Base-by-base conservation (phyloP, 2,888 invertebrate genomes). In the Drosophila austrosaltans region DNA sequence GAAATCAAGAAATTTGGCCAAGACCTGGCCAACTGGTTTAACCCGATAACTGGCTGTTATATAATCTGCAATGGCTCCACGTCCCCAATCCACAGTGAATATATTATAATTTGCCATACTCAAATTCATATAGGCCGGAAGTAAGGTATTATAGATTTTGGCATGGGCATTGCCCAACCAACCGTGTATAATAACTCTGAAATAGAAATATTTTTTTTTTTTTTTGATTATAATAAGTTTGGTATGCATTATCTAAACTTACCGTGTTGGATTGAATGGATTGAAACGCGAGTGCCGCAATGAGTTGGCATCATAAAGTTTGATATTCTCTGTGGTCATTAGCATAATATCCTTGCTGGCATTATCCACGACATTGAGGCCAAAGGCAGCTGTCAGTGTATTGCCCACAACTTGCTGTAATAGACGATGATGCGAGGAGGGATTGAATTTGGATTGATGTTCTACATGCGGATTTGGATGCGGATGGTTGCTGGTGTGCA, bases 1-100 rank as follows among this genome's bases (percentile, higher is more conserved):
- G 2, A 94, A 93, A 77, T 95, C 95, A 0, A 95, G 94, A 70
- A 94, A 94, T n/a, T 93, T 92, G 0, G 94, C 95, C 79, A 95
- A 93, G 0, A 90, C 90, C 20, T 91, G 90, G 75, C 94, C 95
- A 25, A 95, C 87, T 67, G 94, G 94, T 64, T 90, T 90, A 2
- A 92, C 90, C 12, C 90, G 83, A 63, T 89, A 90, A 53, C 91
- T 91, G 54, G 91, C 92, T 8, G 91, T 90, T 39, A 86, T 78
- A 36, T 92, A 92, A 66, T 92, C 91, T 0, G 91, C 89, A 22
- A 91, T 82, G 10, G 92, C 92, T 2, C 91, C 91, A 20, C 85
- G 89, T 2, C 92, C 91, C 91, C 91, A 91, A 64, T 91, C 92
- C 20, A 91, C 90, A 3, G 89, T 90, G 56, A 91, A 85, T 7